Base-by-base conservation (phyloP, 1,140 invertebrate species). In the Phthorimaea operculella region DNA sequence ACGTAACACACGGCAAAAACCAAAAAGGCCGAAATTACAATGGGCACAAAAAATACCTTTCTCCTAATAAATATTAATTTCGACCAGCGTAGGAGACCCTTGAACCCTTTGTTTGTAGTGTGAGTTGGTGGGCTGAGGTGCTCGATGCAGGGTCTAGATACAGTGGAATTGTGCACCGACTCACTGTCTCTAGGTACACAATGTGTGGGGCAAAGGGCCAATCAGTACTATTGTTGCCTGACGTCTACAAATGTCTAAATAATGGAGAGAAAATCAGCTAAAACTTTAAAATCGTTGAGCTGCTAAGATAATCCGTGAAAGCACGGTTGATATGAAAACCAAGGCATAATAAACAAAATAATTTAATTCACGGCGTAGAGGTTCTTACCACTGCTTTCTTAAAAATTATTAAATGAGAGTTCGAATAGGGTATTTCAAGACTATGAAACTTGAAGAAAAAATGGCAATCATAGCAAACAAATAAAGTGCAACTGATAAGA, bases 61-160 rank as follows among this genome's bases (percentile, higher is more conserved):
- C 74, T 66, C 68, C 67, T 77, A 70, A 76, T 76, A 76, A 74
- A 79, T 79, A 77, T 79, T 73, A 70, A 76, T 36, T 28, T 15
- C 17, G 45, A 15, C 64, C 58, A 66, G n/a, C 51, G 39, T 57
- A 45, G 55, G 39, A 62, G 64, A 59, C 42, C 58, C 49, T 11
- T 21, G 34, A 10, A 8, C 48, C n/a, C 44, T 47, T 47, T 14
- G 44, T 28, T 28, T 28, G 21, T 28, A 28, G 21, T 28, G 6
- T 2, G 21, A 4, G 21, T 28, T 28, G 21, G 21, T 28, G 6
- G 6, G 6, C 2, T 28, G 21, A 15, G 44, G 44, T 47, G 15
- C n/a, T 28, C 21, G 2, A 6, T 28, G 2, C 1, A 8, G n/a
- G 44, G 44, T 9, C 44, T 5, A 15, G 15, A 3, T 16, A 47